phyloP scores from a whole-genome alignment of 1,140 invertebrate species.

The Luehdorfia chinensis region DNA sequence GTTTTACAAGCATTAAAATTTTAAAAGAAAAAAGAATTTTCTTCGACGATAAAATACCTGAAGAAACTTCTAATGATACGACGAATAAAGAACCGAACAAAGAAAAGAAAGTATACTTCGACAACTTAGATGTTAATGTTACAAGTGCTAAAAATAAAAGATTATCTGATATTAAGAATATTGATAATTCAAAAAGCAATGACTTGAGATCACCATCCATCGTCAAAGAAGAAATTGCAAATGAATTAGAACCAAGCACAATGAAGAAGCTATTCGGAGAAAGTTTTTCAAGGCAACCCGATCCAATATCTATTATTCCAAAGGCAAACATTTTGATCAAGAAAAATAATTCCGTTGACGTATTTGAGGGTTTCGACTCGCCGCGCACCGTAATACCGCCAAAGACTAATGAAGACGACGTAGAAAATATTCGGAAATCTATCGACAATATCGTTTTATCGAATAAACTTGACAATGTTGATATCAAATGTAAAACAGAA shows the following conservation, averaged over 20 bases:
- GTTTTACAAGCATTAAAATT: conserved; percentile 30
- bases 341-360: conserved; percentile 47
- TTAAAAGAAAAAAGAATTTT: conserved; percentile 39
- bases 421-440: conserved; percentile 30
- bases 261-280: conserved; percentile 54
- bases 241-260: conserved; percentile 41
- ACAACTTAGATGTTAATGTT: conserved; percentile 26
- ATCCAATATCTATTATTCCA: conserved; percentile 21
- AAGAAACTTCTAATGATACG: conserved; percentile 4
- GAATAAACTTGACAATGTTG: conserved; percentile 10
- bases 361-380: conserved; percentile 51
- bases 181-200: conserved; percentile 24
- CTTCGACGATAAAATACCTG: conserved; percentile 27
- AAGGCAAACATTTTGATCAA: conserved; percentile 27
- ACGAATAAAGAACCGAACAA: conserved; percentile 20
- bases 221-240: conserved; percentile 37
- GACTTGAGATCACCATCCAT: conserved; percentile 50
- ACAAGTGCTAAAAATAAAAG: conserved; percentile 11
- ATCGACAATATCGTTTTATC: conserved; percentile 27
- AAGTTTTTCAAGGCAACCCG: conserved; percentile 32
- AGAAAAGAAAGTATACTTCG: conserved; percentile 39
- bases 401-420: conserved; percentile 17
- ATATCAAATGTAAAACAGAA: too few species aligned
- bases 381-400: conserved; percentile 20
- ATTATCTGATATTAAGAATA: conserved; percentile 16